phyloP scores from a whole-genome alignment of 2,113 vertebrate genomes.

The Spermophilus dauricus region DNA sequence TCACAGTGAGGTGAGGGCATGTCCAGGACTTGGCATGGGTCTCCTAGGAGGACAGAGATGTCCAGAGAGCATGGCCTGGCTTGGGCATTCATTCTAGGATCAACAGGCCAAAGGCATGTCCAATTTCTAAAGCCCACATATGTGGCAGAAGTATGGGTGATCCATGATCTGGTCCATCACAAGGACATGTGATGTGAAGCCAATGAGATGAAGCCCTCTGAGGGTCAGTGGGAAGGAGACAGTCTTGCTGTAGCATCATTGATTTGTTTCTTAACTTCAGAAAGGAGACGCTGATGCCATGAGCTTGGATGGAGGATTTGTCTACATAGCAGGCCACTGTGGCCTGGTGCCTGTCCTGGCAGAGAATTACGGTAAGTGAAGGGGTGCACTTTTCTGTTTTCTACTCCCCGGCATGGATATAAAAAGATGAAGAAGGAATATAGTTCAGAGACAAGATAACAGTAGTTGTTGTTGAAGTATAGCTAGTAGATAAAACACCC shows the following conservation, averaged over 20 bases:
- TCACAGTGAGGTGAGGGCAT: neutral
- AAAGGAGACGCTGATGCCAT: constrained; percentile 93
- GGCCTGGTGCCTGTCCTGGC: constrained; percentile 85
- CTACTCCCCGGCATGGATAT: neutral
- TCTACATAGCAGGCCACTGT: constrained; percentile 93
- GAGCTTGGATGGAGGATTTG: constrained; percentile 92
- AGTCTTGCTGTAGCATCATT: neutral
- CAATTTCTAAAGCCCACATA: neutral
- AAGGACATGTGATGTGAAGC: neutral
- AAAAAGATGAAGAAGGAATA: neutral
- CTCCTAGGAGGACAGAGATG: neutral
- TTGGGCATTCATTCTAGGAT: neutral
- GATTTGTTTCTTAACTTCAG: constrained; percentile 85
- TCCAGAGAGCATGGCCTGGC: neutral
- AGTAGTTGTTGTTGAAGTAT: neutral
- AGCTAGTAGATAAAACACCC: neutral
- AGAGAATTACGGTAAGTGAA: constrained; percentile 76
- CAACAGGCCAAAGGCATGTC: neutral
- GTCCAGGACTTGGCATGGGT: neutral
- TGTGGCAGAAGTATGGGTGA: neutral
- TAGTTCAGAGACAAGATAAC: neutral
- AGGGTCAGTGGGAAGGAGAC: neutral
- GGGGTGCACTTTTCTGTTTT: neutral
- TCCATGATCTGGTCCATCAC: neutral
- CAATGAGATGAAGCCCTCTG: neutral